A percentile compares a stretch with the other conserved stretches of the same genome.
phyloP scores from a whole-genome alignment of 2,797 vertebrate species.

The Anguilla anguilla region DNA sequence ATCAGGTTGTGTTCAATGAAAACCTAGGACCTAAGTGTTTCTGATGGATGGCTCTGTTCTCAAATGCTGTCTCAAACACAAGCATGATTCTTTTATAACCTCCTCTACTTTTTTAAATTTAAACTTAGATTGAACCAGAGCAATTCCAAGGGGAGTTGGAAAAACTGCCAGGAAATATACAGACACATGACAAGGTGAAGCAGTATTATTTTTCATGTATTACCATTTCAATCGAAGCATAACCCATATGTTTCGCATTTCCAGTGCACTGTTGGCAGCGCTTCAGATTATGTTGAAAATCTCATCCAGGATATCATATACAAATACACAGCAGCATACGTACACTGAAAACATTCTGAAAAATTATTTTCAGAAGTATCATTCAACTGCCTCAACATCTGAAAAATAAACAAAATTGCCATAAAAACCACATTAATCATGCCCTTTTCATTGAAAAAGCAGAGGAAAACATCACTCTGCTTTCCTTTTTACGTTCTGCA shows the following conservation, averaged over 20 bases:
- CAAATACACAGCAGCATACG: slow-evolving; percentile 15
- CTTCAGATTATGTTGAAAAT: slow-evolving; percentile 23
- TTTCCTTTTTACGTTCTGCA: background rate
- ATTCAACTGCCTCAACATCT: background rate
- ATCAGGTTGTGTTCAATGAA: background rate
- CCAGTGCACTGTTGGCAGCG: slow-evolving; percentile 31
- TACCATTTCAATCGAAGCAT: slow-evolving; percentile 50
- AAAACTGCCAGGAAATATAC: slow-evolving; percentile 14
- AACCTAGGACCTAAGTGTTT: background rate
- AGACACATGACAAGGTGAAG: slow-evolving; percentile 18
- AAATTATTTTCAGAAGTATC: background rate
- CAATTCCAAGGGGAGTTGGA: background rate
- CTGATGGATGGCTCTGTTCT: background rate
- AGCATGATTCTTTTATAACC: background rate
- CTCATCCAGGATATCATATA: slow-evolving; percentile 20
- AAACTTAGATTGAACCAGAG: slow-evolving; percentile 1
- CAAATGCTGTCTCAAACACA: background rate
- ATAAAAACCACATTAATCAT: slow-evolving; percentile 30
- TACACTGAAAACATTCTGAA: background rate
- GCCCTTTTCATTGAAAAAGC: slow-evolving; percentile 4
- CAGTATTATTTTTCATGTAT: slow-evolving; percentile 41
- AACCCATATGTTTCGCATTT: slow-evolving; percentile 49
- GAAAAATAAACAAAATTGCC: slow-evolving; percentile 6
- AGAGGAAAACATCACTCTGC: background rate
- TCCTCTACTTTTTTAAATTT: background rate